Conservation (phyloP, 2,888 invertebrate genomes). For the Cheilosia pagana region DNA sequence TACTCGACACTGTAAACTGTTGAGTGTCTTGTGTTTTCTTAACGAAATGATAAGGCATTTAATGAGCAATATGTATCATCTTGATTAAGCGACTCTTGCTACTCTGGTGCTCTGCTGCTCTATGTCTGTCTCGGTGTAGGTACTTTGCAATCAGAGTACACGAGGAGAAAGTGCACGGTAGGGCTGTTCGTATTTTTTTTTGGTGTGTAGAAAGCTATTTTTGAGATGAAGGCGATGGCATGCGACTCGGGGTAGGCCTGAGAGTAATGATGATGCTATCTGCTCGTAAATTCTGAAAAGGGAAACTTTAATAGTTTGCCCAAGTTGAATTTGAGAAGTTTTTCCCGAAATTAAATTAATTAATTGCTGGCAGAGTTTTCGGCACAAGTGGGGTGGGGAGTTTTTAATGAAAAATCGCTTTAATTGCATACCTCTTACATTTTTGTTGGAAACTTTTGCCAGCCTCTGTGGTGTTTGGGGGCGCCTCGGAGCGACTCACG, state of each 20-base stretch:
- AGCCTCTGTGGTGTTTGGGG: too few relatives aligned
- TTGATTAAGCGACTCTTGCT: conserved; percentile 42
- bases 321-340: conserved; percentile 6
- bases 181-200: background rate
- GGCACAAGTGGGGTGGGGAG: background rate
- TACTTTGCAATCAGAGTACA: conserved; percentile 21
- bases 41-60: conserved; percentile 34
- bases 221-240: background rate
- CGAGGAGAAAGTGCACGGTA: conserved; percentile 10
- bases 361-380: background rate
- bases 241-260: background rate
- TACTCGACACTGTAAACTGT: conserved; percentile 14
- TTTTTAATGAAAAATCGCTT: background rate
- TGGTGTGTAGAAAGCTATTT: background rate
- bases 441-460: too few relatives aligned
- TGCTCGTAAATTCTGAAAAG: conserved; percentile 23
- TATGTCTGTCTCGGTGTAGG: background rate
- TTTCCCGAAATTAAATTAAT: background rate
- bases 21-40: background rate
- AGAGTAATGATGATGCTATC: conserved; percentile 13
- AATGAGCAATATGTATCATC: conserved; percentile 43
- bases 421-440: too few relatives aligned
- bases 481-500: too few relatives aligned
- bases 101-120: background rate
- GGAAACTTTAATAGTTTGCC: conserved; percentile 38